Evolutionary conservation across 2,113 vertebrate genomes (phyloP).

Genomic region (Osmerus eperlanus): DNA sequence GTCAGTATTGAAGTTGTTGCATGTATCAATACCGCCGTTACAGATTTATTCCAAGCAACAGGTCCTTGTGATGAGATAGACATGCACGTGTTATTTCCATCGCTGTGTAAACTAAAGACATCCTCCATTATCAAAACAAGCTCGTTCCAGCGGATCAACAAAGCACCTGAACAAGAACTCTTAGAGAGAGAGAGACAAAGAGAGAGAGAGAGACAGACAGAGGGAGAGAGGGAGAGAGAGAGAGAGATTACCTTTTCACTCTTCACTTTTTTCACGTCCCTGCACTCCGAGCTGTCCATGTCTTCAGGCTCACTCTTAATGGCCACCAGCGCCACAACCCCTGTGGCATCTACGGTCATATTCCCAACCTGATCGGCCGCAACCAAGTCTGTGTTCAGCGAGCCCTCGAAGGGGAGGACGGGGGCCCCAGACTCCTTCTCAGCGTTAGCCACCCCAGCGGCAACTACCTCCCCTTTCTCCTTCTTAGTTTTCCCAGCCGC

Average conservation of each 20-base stretch:
- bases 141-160: not conserved
- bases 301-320: constrained; percentile 88
- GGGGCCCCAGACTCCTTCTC: constrained; percentile 82
- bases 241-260: constrained; percentile 83
- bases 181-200: constrained; percentile 25
- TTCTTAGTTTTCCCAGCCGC: constrained; percentile 87
- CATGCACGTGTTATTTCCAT: not conserved
- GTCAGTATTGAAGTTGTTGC: too few relatives aligned
- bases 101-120: too few relatives aligned
- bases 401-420: constrained; percentile 77
- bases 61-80: not conserved
- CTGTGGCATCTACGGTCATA: constrained; percentile 81
- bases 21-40: too few relatives aligned
- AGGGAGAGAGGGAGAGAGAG: too few relatives aligned
- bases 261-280: constrained; percentile 86
- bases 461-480: constrained; percentile 83
- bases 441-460: constrained; percentile 43
- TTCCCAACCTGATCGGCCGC: constrained; percentile 82
- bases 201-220: too few relatives aligned
- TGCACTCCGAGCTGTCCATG: constrained; percentile 80
- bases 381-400: constrained; percentile 75
- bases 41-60: too few relatives aligned
- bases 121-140: not conserved
- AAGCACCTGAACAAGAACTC: constrained; percentile 29
- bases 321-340: constrained; percentile 79